Conservation (phyloP, 2,888 invertebrate genomes). For the Elysia crispata region DNA sequence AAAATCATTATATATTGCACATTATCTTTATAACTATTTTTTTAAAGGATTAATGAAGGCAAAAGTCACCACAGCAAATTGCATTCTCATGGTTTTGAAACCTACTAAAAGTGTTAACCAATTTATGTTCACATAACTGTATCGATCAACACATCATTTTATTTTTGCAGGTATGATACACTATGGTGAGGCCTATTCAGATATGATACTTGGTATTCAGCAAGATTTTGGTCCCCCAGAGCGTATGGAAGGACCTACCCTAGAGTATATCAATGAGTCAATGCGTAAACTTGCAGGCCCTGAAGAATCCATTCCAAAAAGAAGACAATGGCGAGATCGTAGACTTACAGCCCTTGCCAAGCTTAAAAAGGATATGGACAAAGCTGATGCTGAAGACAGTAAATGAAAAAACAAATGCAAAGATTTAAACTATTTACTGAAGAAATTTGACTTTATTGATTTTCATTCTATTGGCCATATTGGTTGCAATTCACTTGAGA, state of each 20-base stretch:
- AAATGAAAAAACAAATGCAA: not conserved
- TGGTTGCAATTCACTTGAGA: no score
- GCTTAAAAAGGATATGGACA: conserved; percentile 65
- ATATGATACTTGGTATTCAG: conserved; percentile 65
- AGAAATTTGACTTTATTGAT: not conserved
- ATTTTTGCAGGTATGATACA: conserved; percentile 61
- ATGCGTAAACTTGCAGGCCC: conserved; percentile 61
- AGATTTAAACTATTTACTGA: not conserved
- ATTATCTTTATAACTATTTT: not conserved
- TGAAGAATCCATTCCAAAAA: conserved; percentile 61
- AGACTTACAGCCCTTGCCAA: conserved; percentile 72
- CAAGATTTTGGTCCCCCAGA: conserved; percentile 60
- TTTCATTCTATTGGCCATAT: no score
- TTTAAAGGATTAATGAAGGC: not conserved
- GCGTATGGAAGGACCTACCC: conserved; percentile 55
- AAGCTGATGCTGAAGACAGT: conserved; percentile 32
- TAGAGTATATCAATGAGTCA: conserved; percentile 61
- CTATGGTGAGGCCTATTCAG: conserved; percentile 69
- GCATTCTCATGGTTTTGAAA: not conserved
- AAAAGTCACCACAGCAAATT: not conserved
- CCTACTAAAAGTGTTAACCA: not conserved
- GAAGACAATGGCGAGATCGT: conserved; percentile 72
- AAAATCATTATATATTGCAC: not conserved
- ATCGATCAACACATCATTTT: not conserved
- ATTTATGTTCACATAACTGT: not conserved